Base-by-base conservation (phyloP, 2,797 vertebrate species). In the Oreortyx pictus region DNA sequence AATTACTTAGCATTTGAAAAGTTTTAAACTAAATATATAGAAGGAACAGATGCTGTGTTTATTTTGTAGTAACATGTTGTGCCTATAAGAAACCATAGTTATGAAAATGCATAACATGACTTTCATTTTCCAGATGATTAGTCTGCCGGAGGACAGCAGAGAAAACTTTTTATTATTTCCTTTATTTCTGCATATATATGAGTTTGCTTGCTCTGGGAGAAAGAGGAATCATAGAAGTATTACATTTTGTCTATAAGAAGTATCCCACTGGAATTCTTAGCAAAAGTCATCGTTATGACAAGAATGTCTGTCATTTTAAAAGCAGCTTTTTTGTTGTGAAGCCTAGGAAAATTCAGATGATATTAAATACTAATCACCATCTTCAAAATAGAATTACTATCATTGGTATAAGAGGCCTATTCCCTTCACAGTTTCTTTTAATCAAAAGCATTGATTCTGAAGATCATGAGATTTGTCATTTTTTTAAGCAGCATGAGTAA, bases 51-150 rank as follows among this genome's bases (percentile, higher is more conserved):
- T 96, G 74, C 29, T 88, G 4, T 65, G 39, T 84, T 95, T 20
- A 79, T 91, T 95, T 94, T 73, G 3, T 86, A 92, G 47, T 65
- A 76, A 86, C 35, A 14, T 84, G 33, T 85, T 94, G 52, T 80
- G 57, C 67, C 74, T 92, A 9, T 90, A 80, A 83, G 83, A 92
- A 94, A 86, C n/a, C 44, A 68, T 8, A 95, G 73, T 72, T 86
- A 72, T 61, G 64, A 94, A 83, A 37, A 61, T 72, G 31, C 37
- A 50, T 88, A 91, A 92, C 7, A 89, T 16, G 29, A 18, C 24
- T 94, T 95, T 96, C 37, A 95, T 97, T 95, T 96, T 96, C 64
- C 3, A 35, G 66, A 73, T 92, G 19, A 95, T 82, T 93, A 78
- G 29, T 65, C 39, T 94, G 43, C 27, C 74, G 93, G 52, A 59